Evolutionary conservation across 2,113 vertebrate species (phyloP).

Genomic region (Upupa epops): DNA sequence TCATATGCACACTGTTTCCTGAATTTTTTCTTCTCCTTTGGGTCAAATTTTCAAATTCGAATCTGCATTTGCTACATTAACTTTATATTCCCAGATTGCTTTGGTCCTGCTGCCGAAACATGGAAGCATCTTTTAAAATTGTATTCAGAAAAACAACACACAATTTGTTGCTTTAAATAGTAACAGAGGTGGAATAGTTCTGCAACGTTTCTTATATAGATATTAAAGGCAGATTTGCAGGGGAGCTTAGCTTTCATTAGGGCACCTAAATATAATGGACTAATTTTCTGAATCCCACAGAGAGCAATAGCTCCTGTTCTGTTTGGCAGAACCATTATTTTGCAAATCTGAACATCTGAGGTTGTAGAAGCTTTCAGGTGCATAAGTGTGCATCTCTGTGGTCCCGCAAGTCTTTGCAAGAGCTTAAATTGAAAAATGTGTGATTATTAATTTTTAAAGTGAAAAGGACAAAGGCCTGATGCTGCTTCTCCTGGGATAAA

Average conservation of each 20-base stretch:
- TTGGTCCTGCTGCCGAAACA: not conserved
- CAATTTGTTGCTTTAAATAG: not conserved
- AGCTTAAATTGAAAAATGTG: conserved; percentile 16
- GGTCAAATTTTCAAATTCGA: not conserved
- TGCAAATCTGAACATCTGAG: not conserved
- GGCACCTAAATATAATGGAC: not conserved
- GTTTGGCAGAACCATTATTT: not conserved
- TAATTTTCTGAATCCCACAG: conserved; percentile 4
- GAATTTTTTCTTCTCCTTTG: not conserved
- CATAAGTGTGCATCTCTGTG: not conserved
- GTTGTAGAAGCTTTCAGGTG: conserved; percentile 6
- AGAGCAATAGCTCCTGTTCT: not conserved
- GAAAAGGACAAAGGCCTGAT: not conserved
- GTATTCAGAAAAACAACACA: not conserved
- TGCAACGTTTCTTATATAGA: not conserved
- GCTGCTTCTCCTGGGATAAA: not conserved
- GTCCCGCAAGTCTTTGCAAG: not conserved
- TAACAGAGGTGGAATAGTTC: not conserved
- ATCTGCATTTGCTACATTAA: not conserved
- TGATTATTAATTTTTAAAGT: conserved; percentile 22
- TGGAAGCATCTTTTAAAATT: not conserved
- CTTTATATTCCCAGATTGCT: not conserved
- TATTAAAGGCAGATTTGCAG: conserved; percentile 20
- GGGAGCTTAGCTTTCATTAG: conserved; percentile 27
- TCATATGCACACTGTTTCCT: not conserved